These are phyloP conservation scores for Pogona vitticeps DNA, from an alignment of 2,113 vertebrate species.

Conservation along the genomic window DNA sequence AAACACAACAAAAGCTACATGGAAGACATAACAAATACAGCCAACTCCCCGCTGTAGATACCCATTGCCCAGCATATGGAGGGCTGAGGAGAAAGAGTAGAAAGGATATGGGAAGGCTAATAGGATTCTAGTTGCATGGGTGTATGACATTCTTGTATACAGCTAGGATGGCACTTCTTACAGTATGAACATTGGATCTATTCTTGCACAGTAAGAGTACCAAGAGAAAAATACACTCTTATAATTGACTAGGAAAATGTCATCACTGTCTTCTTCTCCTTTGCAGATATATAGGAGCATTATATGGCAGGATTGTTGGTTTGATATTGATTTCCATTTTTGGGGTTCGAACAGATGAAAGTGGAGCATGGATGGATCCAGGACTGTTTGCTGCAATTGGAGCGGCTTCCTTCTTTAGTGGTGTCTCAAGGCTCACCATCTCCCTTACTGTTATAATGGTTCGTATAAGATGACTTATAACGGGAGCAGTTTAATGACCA, in stretches of 20 bases:
- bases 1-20: too few species aligned
- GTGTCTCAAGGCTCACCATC: constrained; percentile 57
- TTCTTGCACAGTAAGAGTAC: not conserved
- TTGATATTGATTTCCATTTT: constrained; percentile 58
- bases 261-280: constrained; percentile 12
- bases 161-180: not conserved
- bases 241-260: not conserved
- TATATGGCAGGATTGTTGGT: constrained; percentile 57
- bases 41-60: too few species aligned
- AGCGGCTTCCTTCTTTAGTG: constrained; percentile 60
- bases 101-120: too few species aligned
- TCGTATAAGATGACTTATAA: constrained; percentile 23
- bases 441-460: constrained; percentile 62
- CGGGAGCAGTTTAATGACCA: not conserved
- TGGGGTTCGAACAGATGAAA: constrained; percentile 45
- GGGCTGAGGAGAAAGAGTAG: too few species aligned
- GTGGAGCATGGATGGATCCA: constrained; percentile 52
- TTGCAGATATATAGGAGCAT: constrained; percentile 53
- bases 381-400: constrained; percentile 61
- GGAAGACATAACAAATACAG: too few species aligned
- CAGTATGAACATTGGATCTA: not conserved
- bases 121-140: too few species aligned
- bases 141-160: too few species aligned
- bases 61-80: too few species aligned
- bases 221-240: not conserved